A percentile compares a stretch with the other conserved stretches of the same genome.
Evolutionary conservation across 2,888 invertebrate species (phyloP).

Genomic region (Apodemia hepburni): DNA sequence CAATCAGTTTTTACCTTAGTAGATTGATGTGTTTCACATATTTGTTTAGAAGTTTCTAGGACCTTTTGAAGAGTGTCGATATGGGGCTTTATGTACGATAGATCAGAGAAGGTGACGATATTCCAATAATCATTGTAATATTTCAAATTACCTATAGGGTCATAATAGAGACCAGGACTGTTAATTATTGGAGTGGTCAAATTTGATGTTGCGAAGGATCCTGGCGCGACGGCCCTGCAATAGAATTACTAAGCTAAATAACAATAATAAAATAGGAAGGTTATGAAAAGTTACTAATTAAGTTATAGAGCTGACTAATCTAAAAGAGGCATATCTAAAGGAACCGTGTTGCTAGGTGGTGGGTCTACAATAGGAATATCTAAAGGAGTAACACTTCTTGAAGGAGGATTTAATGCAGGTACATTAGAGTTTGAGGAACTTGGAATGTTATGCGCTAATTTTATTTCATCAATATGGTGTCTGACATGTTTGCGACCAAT

Average conservation of each 20-base stretch:
- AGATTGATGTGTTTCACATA: constrained; percentile 14
- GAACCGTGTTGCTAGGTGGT: no score
- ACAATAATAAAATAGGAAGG: background rate
- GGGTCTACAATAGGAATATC: no score
- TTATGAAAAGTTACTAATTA: background rate
- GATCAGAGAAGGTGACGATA: constrained; percentile 16
- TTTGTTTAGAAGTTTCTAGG: constrained; percentile 12
- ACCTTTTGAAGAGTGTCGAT: constrained; percentile 15
- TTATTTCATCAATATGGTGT: background rate
- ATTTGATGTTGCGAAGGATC: constrained; percentile 8
- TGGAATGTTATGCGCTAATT: background rate
- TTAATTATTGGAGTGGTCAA: constrained; percentile 4
- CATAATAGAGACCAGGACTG: constrained; percentile 15
- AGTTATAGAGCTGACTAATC: background rate
- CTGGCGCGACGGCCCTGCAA: constrained; percentile 19
- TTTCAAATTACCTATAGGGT: constrained; percentile 15
- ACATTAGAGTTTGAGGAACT: background rate
- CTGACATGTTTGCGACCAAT: background rate
- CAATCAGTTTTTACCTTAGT: constrained; percentile 17
- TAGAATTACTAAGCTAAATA: constrained; percentile 16
- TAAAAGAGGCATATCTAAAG: background rate
- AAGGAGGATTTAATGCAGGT: background rate
- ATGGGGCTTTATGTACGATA: constrained; percentile 16
- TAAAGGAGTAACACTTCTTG: background rate
- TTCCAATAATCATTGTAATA: constrained; percentile 16